These are phyloP conservation scores for Minunthozetes semirufus DNA, from an alignment of 2,888 invertebrate species.

Conservation along the genomic window DNA sequence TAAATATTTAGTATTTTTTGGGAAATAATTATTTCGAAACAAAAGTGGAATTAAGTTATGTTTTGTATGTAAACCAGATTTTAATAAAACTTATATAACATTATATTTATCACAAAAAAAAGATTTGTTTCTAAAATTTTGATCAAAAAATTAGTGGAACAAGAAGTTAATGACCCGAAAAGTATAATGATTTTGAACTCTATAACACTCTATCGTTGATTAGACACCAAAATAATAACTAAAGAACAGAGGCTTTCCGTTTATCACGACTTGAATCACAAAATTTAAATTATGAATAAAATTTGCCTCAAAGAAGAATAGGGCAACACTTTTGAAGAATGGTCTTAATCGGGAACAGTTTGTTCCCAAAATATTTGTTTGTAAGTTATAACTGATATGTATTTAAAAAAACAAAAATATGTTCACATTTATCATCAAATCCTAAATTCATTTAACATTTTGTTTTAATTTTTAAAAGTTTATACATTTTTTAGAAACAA, in stretches of 20 bases:
- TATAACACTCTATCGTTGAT: neutral
- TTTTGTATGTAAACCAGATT: neutral
- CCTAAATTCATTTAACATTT: too few relatives aligned
- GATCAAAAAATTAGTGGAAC: neutral
- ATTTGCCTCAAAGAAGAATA: neutral
- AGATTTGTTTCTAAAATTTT: neutral
- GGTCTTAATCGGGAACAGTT: too few relatives aligned
- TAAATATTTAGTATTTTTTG: neutral
- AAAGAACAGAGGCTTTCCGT: neutral
- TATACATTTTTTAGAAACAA: too few relatives aligned
- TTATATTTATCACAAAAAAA: neutral
- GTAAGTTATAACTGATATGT: too few relatives aligned
- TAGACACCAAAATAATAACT: neutral
- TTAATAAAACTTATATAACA: neutral
- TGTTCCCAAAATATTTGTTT: too few relatives aligned
- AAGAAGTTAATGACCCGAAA: constrained; percentile 13
- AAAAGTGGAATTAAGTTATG: neutral
- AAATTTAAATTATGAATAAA: neutral
- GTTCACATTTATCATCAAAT: too few relatives aligned
- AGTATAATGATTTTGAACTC: constrained; percentile 10
- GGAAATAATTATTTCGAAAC: neutral
- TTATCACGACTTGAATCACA: neutral
- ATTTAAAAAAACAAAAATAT: too few relatives aligned
- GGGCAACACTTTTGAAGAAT: too few relatives aligned
- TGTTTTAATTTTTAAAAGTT: too few relatives aligned